phyloP scores from a whole-genome alignment of 92 coral and sea anemone genomes.

The Paragorgia papillata region DNA sequence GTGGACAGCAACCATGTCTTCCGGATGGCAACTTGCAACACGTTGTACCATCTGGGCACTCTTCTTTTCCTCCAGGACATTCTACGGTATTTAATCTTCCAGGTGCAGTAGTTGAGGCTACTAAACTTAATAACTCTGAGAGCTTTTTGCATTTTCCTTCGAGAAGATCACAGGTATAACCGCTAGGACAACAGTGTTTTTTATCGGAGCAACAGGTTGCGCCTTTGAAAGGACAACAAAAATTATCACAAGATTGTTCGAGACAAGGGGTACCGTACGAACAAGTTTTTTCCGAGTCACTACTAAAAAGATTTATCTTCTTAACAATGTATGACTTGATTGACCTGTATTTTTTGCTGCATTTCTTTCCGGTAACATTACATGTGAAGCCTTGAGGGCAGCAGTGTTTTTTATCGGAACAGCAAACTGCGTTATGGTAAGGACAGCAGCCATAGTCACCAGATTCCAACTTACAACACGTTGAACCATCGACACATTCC shows the following conservation, averaged over 20 bases:
- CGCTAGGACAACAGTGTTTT: slow-evolving; percentile 68
- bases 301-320: too few species aligned
- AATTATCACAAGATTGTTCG: not conserved
- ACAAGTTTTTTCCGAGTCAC: not conserved
- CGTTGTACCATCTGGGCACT: not conserved
- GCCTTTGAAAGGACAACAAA: slow-evolving; percentile 71
- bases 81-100: not conserved
- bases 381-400: slow-evolving; percentile 11
- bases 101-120: not conserved
- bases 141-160: slow-evolving; percentile 53
- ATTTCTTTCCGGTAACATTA: not conserved
- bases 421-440: slow-evolving; percentile 70
- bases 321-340: too few species aligned
- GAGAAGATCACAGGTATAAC: slow-evolving; percentile 63
- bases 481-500: slow-evolving; percentile 57
- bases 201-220: slow-evolving; percentile 78
- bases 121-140: not conserved
- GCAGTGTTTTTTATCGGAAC: slow-evolving; percentile 68
- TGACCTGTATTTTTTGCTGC: too few species aligned
- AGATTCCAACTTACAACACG: slow-evolving; percentile 54
- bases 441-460: slow-evolving; percentile 76
- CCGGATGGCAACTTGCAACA: slow-evolving; percentile 24
- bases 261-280: not conserved
- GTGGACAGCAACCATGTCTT: slow-evolving; percentile 69
- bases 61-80: not conserved